A percentile compares a stretch with the other conserved stretches of the same genome.
phyloP scores from a whole-genome alignment of 2,113 vertebrate genomes.

The Paradoxurus hermaphroditus region DNA sequence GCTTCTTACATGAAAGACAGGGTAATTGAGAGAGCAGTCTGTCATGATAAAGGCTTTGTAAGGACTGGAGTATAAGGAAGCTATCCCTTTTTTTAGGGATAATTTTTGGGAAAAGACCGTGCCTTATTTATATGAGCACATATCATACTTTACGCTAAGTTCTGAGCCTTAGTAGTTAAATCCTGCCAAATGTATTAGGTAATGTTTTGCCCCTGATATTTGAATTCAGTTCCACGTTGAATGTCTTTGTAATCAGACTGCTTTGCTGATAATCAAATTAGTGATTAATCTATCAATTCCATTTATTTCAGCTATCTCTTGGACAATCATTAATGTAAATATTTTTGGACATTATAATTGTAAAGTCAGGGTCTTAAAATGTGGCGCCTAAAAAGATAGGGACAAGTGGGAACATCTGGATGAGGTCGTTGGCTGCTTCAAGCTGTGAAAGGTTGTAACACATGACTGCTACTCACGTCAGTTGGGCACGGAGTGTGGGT shows the following conservation, averaged over 20 bases:
- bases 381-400: not conserved
- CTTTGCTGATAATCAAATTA: not conserved
- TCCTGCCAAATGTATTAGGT: not conserved
- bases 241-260: not conserved
- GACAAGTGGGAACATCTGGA: not conserved
- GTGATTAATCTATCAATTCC: not conserved
- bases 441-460: not conserved
- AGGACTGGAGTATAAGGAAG: not conserved
- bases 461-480: not conserved
- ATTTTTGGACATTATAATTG: slow-evolving; percentile 5
- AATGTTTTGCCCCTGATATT: not conserved
- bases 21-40: not conserved
- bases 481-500: not conserved
- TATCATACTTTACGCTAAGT: not conserved
- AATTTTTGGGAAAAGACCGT: not conserved
- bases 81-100: not conserved
- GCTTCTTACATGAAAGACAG: not conserved
- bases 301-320: slow-evolving; percentile 3
- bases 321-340: not conserved
- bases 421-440: not conserved
- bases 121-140: not conserved
- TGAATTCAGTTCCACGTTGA: not conserved
- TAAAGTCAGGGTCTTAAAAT: not conserved
- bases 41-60: not conserved
- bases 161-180: not conserved